Conservation (phyloP, 2,113 vertebrate species). For the Eidolon helvum region DNA sequence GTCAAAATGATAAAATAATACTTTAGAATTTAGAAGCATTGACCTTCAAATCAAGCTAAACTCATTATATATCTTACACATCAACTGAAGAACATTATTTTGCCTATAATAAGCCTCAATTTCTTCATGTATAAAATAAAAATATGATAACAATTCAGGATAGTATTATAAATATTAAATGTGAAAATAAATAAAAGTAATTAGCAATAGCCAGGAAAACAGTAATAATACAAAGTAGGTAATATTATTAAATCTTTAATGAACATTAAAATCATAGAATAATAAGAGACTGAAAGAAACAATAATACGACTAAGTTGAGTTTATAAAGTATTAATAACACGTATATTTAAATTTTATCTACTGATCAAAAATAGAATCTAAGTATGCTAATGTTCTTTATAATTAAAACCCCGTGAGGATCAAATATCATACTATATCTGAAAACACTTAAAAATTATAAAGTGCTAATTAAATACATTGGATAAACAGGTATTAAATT, state of each 20-base stretch:
- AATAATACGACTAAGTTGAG: not conserved
- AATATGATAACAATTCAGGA: not conserved
- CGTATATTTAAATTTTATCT: not conserved
- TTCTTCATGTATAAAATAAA: not conserved
- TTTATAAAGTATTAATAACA: not conserved
- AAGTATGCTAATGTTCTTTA: not conserved
- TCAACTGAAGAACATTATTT: not conserved
- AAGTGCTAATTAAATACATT: conserved; percentile 31
- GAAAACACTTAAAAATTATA: not conserved
- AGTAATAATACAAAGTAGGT: not conserved
- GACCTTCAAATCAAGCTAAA: not conserved
- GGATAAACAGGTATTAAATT: conserved; percentile 13
- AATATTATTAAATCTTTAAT: not conserved
- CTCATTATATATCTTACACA: not conserved
- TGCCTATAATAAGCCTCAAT: not conserved
- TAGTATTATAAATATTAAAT: not conserved
- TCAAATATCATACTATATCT: not conserved
- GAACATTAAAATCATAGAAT: not conserved
- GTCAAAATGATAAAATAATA: not conserved
- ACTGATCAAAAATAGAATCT: not conserved
- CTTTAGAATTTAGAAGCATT: not conserved
- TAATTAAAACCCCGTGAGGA: not conserved
- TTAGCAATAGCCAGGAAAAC: not conserved
- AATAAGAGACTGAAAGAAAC: not conserved
- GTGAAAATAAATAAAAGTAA: not conserved